A percentile compares a stretch with the other conserved stretches of the same genome.
phyloP scores from a whole-genome alignment of 2,888 invertebrate species.

The Papilio demoleus region DNA sequence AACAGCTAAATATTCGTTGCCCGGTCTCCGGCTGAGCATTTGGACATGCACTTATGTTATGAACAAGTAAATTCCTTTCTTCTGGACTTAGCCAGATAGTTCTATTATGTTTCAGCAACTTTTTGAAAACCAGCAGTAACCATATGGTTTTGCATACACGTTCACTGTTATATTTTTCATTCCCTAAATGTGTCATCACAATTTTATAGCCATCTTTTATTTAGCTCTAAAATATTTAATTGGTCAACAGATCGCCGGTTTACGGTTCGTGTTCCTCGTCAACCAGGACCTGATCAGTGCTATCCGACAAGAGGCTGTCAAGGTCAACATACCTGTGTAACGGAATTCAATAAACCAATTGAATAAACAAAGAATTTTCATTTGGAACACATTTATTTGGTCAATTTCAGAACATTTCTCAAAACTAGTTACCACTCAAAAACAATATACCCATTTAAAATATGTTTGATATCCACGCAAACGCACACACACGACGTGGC shows the following conservation, averaged over 20 bases:
- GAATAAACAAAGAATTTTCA: constrained; percentile 55
- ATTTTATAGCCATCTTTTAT: too few relatives aligned
- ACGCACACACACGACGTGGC: constrained; percentile 44
- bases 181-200: too few relatives aligned
- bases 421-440: constrained; percentile 77
- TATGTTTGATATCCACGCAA: constrained; percentile 43
- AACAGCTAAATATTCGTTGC: not conserved
- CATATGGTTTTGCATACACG: too few relatives aligned
- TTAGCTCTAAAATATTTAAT: constrained; percentile 21
- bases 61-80: not conserved
- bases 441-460: constrained; percentile 59
- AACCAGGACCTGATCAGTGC: constrained; percentile 96
- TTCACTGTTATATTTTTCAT: too few relatives aligned
- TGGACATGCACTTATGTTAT: not conserved
- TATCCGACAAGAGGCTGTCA: constrained; percentile 94
- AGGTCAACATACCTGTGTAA: constrained; percentile 85
- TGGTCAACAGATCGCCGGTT: constrained; percentile 89
- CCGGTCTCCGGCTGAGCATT: not conserved
- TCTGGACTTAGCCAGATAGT: not conserved
- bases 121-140: too few relatives aligned
- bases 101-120: not conserved
- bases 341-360: constrained; percentile 49
- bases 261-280: constrained; percentile 96
- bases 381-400: constrained; percentile 83
- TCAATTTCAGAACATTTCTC: constrained; percentile 77